These are phyloP conservation scores for Sminthopsis crassicaudata DNA, from an alignment of 2,113 vertebrate genomes.

Conservation along the genomic window DNA sequence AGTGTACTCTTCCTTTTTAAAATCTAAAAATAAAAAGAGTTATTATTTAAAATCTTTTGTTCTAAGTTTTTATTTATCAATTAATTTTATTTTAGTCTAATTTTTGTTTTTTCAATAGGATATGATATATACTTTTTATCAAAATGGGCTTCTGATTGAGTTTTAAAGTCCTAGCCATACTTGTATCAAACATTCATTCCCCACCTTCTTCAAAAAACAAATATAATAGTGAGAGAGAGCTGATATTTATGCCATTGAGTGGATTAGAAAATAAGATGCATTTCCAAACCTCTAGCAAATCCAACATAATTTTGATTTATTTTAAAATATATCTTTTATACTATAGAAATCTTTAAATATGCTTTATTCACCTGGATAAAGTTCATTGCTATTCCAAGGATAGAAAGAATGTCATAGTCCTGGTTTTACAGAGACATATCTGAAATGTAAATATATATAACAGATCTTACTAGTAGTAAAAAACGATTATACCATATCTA, in stretches of 20 bases:
- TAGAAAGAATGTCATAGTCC: too few relatives aligned
- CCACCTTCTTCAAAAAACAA: neutral
- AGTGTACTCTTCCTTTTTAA: too few relatives aligned
- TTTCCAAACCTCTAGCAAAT: neutral
- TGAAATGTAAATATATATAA: too few relatives aligned
- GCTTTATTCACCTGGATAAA: neutral
- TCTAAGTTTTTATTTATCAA: neutral
- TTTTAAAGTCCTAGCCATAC: neutral
- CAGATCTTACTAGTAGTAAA: neutral
- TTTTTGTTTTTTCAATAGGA: neutral
- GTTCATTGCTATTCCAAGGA: neutral
- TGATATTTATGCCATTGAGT: conserved; percentile 25
- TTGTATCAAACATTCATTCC: neutral
- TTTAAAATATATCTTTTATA: neutral
- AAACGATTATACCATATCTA: neutral
- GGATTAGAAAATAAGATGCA: conserved; percentile 1
- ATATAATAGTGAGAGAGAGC: neutral
- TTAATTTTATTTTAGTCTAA: neutral
- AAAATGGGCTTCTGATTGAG: neutral
- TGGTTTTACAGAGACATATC: neutral
- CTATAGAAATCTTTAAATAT: neutral
- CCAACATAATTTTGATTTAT: neutral
- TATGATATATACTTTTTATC: neutral
- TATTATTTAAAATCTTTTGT: neutral
- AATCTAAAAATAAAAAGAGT: neutral